Base-by-base conservation (phyloP, 2,797 vertebrate genomes). In the Crenuchus spilurus region DNA sequence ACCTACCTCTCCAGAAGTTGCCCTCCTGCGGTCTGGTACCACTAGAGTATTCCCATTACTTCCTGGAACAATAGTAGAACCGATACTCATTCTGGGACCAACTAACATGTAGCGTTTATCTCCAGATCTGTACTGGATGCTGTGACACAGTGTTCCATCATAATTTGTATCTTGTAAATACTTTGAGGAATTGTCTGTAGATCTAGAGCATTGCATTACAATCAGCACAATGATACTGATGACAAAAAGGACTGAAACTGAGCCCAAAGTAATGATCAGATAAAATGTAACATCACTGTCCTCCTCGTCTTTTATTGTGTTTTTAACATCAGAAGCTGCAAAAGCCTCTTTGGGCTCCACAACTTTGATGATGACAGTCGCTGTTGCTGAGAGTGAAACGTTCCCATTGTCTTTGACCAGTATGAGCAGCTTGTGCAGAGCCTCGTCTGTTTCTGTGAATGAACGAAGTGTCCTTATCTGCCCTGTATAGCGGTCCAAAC, bases 71-170 rank as follows among this genome's bases (percentile, higher is more conserved):
- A 84, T 64, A 68, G 77, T 77, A 58, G 85, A 86, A 18, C 83
- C 81, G 16, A 80, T 75, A 76, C 82, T 86, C 74, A 79, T 86
- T 76, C 81, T 81, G 54, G 78, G 81, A 75, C 80, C 83, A 70
- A 84, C 85, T 73, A 86, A 57, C 83, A 84, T 84, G 82, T 84
- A 85, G 0, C 84, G 81, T 67, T 84, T 84, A 42, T 86, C 83
- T 80, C 83, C 85, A 18, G 83, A 84, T 76, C 79, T 80, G 74
- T 86, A 86, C 74, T 77, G 75, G 42, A 81, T 77, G 66, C 84
- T 86, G 79, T 86, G 83, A 55, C 81, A 86, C 35, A 86, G 49
- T 72, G 84, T 84, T 14, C 82, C 84, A 37, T 84, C 69, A 9
- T 74, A 82, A 54, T 75, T 83, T 48, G 24, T 1, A 4, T 84